phyloP scores from a whole-genome alignment of 37 sponge, comb jelly and placozoan species.

The Corticium candelabrum region DNA sequence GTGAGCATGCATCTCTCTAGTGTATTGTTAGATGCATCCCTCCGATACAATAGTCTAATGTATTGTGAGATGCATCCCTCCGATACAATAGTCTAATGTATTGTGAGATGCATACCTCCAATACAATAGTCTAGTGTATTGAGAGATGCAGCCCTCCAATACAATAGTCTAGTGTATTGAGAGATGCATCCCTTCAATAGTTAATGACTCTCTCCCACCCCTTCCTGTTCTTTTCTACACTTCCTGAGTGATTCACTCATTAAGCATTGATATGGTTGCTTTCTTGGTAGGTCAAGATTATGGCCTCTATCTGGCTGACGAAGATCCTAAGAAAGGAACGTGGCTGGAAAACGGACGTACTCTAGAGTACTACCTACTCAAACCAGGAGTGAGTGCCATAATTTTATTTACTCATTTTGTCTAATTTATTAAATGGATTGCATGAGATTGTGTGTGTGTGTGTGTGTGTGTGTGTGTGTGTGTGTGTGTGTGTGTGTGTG shows the following conservation, averaged over 20 bases:
- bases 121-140: no score
- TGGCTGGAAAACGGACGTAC: conserved; percentile 88
- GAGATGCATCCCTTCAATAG: no score
- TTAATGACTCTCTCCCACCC: not conserved
- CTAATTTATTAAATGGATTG: not conserved
- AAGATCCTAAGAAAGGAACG: conserved; percentile 65
- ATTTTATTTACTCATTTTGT: not conserved
- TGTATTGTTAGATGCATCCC: no score
- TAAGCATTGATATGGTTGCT: not conserved
- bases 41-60: no score
- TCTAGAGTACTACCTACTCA: conserved; percentile 87
- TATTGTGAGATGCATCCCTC: no score
- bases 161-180: no score
- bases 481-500: not conserved
- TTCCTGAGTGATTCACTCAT: not conserved
- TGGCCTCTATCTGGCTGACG: conserved; percentile 15
- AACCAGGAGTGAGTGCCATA: conserved; percentile 54
- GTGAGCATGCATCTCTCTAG: no score
- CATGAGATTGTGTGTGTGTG: no score
- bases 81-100: no score
- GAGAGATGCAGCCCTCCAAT: no score
- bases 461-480: not conserved
- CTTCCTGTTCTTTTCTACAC: not conserved
- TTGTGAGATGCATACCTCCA: no score
- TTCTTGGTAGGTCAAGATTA: not conserved